These are phyloP conservation scores for Drosophila phalerata DNA, from an alignment of 2,888 invertebrate species.

Conservation along the genomic window DNA sequence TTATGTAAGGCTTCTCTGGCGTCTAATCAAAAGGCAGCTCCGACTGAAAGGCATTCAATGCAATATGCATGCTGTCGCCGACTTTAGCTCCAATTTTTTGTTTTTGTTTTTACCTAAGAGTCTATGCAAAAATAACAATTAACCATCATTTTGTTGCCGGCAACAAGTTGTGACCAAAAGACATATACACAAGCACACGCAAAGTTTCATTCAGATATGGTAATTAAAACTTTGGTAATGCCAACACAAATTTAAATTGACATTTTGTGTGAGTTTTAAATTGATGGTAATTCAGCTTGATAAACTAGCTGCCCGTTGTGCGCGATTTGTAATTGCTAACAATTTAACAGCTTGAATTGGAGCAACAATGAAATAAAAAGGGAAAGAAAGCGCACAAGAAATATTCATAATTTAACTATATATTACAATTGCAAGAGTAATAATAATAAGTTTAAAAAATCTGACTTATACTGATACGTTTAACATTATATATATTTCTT, in stretches of 20 bases:
- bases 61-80: conserved; percentile 38
- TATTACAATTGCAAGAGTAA: too few species aligned
- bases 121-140: conserved; percentile 73
- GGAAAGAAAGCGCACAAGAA: conserved; percentile 3
- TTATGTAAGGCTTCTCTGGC: conserved; percentile 69
- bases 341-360: conserved; percentile 19
- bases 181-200: conserved; percentile 16
- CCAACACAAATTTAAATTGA: conserved; percentile 59
- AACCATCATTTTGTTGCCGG: conserved; percentile 71
- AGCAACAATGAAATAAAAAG: not conserved
- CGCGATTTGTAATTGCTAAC: conserved; percentile 12
- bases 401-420: not conserved
- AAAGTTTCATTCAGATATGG: conserved; percentile 19
- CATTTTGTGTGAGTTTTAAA: conserved; percentile 53
- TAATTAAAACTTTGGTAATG: conserved; percentile 69
- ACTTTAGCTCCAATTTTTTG: conserved; percentile 23
- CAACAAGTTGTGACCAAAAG: conserved; percentile 45
- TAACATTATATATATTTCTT: too few species aligned
- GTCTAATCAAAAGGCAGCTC: conserved; percentile 63
- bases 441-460: too few species aligned
- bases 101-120: not conserved
- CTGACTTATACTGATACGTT: too few species aligned
- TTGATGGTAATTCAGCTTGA: conserved; percentile 32
- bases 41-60: conserved; percentile 21
- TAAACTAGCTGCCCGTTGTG: conserved; percentile 1